Conservation (phyloP, 1,140 invertebrate species). For the Asobara japonica region DNA sequence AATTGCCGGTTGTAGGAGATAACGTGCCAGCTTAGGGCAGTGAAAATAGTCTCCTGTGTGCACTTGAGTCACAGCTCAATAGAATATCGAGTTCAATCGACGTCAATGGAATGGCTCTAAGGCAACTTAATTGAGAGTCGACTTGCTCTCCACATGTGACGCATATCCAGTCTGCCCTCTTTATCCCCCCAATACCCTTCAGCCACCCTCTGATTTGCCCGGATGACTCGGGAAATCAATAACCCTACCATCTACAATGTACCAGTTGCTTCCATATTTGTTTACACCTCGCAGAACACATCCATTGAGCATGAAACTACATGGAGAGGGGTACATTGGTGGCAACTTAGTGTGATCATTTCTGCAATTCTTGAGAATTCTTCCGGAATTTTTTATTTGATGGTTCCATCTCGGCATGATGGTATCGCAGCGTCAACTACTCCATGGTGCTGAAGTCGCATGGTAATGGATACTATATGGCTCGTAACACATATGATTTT, state of each 20-base stretch:
- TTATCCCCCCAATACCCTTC: slow-evolving; percentile 35
- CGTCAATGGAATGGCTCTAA: slow-evolving; percentile 41
- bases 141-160: slow-evolving; percentile 45
- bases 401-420: too few relatives aligned
- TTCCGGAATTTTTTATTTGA: too few relatives aligned
- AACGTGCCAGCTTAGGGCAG: neutral
- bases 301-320: neutral
- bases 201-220: neutral
- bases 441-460: too few relatives aligned
- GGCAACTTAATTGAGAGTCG: slow-evolving; percentile 54
- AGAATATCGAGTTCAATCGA: slow-evolving; percentile 7
- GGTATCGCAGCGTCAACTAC: too few relatives aligned
- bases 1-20: too few relatives aligned
- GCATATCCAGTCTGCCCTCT: slow-evolving; percentile 38
- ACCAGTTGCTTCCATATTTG: slow-evolving; percentile 38
- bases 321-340: too few relatives aligned
- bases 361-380: too few relatives aligned
- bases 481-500: too few relatives aligned
- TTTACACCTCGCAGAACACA: neutral
- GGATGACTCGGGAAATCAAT: slow-evolving; percentile 53
- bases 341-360: too few relatives aligned
- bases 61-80: neutral
- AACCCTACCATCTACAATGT: slow-evolving; percentile 40
- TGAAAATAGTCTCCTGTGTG: neutral
- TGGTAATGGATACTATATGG: too few relatives aligned